Evolutionary conservation across 2,888 invertebrate species (phyloP), one percentile per base, ranked within the genome.

Genomic region (Mayetiola destructor): DNA sequence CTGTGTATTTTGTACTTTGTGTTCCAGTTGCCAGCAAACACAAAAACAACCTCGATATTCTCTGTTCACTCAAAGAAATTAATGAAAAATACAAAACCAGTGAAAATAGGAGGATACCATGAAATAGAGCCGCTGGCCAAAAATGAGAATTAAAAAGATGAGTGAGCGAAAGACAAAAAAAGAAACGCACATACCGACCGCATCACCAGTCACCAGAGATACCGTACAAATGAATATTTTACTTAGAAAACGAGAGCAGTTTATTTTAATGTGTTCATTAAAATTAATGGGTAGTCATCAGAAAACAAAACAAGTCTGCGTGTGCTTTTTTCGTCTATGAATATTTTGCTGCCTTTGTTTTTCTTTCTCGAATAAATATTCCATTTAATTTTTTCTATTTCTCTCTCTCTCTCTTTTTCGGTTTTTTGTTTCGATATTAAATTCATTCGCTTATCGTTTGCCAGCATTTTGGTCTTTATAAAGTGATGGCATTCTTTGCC

Each of bases 191-290:
- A 23, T 27, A 48, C 48, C 27, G 18, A 23, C n/a, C n/a, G n/a
- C n/a, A n/a, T n/a, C n/a, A n/a, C n/a, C n/a, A n/a, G n/a, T n/a
- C n/a, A n/a, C n/a, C n/a, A n/a, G n/a, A n/a, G n/a, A n/a, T n/a
- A n/a, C n/a, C n/a, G n/a, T n/a, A n/a, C n/a, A n/a, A n/a, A n/a
- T n/a, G n/a, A n/a, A n/a, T n/a, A n/a, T n/a, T 48, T 16, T 48
- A 48, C n/a, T n/a, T 48, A 27, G 27, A 27, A 48, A 48, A 27
- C 48, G 27, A 53, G 18, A 53, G 29, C 53, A 53, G 32, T 53
- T 53, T 53, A 53, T 30, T 53, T 53, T 53, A 53, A 53, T 53
- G 53, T 53, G 30, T 53, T 53, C 53, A 53, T 53, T 53, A 53
- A 53, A 53, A 53, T 53, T 53, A 53, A 53, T 53, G 53, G 29